phyloP scores from a whole-genome alignment of 2,113 vertebrate genomes.

The Brachypteracias leptosomus region DNA sequence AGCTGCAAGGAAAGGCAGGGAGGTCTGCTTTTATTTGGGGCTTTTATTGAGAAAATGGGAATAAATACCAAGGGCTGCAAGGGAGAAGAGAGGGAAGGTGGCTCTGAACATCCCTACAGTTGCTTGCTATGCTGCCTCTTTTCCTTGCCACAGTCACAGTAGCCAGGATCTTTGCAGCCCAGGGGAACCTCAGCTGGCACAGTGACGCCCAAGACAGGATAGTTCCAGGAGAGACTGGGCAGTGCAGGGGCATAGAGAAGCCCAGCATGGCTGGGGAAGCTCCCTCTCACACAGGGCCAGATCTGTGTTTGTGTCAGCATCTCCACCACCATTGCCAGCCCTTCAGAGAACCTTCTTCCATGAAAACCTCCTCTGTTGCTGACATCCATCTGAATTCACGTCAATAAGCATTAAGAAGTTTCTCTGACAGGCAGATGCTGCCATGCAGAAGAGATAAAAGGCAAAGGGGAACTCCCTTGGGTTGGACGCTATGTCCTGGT shows the following conservation, averaged over 20 bases:
- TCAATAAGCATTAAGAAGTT: background rate
- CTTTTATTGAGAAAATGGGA: background rate
- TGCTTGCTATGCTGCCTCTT: background rate
- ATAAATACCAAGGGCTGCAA: background rate
- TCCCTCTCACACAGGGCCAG: fast-evolving
- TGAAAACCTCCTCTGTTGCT: background rate
- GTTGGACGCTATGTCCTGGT: background rate
- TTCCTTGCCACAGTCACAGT: fast-evolving
- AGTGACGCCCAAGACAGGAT: background rate
- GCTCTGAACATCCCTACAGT: background rate
- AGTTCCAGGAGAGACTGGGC: background rate
- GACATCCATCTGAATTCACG: background rate
- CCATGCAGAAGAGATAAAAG: background rate
- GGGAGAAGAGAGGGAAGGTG: background rate
- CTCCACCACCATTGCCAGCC: background rate
- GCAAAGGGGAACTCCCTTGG: background rate
- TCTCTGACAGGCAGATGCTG: background rate
- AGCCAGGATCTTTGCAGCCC: background rate
- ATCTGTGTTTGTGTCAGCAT: background rate
- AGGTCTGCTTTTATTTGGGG: fast-evolving
- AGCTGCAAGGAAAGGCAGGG: background rate
- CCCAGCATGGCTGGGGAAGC: background rate
- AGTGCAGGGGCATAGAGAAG: background rate
- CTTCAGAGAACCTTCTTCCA: background rate
- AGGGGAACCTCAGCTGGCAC: background rate